Evolutionary conservation across 2,888 invertebrate genomes (phyloP), one percentile per base, ranked within the genome.

Genomic region (Pheosia gnoma): DNA sequence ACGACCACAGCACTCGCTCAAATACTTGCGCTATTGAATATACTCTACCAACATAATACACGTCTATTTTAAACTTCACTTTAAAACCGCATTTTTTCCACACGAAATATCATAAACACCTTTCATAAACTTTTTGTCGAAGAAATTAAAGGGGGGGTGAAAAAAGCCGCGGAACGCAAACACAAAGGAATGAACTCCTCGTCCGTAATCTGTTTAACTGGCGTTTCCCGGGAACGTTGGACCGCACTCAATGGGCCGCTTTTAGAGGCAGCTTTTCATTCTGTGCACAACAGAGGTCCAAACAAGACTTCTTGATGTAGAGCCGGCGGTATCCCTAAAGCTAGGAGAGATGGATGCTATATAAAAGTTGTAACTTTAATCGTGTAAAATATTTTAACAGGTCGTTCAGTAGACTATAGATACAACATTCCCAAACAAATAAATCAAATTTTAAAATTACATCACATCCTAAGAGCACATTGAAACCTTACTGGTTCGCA

Each of bases 201-300:
- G 76, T 66, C 77, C 78, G 72, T 79, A 80, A 82, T 80, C 78
- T 80, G 70, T 74, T 80, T 78, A 72, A 78, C 72, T 77, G 72
- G 73, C 75, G 73, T 79, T 80, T 78, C 77, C 73, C 70, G 70
- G 71, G 65, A 65, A 69, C 72, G 75, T 72, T 72, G 68, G 71
- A 75, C 75, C 75, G 73, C 77, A 75, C 82, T 79, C 80, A 78
- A 81, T 81, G 72, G 69, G 60, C 43, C 63, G 70, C 70, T 65
- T 75, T 75, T 63, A 71, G 72, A 77, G 61, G 53, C 59, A 57
- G 67, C 77, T 69, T 77, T 74, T 70, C 66, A 72, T 63, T 60
- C 60, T 62, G 64, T 60, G 51, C 59, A 60, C 64, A 66, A 69
- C 71, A 70, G 57, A 65, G 64, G 63, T 68, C 74, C 58, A 66